Base-by-base conservation (phyloP, 2,113 vertebrate species). In the Anser cygnoides region DNA sequence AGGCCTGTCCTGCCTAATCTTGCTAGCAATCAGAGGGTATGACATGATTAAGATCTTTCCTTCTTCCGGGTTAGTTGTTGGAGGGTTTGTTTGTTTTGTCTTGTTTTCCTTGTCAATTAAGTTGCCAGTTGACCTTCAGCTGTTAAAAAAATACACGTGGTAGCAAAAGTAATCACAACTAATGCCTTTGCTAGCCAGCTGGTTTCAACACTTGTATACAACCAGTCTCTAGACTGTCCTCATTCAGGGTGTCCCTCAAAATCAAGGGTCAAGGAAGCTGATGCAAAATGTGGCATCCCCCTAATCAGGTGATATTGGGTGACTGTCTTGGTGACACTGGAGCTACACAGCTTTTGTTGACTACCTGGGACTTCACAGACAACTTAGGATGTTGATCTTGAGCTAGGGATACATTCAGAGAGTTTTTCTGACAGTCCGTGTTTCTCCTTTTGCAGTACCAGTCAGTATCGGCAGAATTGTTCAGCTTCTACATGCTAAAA, bases 171-270 rank as follows among this genome's bases (percentile, higher is more conserved):
- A 74, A 79, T 33, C 37, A 68, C 65, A 61, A 82, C 35, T 71
- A 78, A 54, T 68, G 70, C 66, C 39, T 92, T 87, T 92, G 50
- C 74, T 46, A 43, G 77, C 25, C 65, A 72, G 52, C 33, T 1
- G 3, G 22, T 94, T 96, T 86, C 94, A 94, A 75, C 89, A 91
- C 44, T 61, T 88, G 33, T 62, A 77, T 82, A 62, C 70, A 88
- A 74, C 71, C 39, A 78, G 57, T 39, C 78, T 82, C 39, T 49
- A 79, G 49, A 57, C 26, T 57, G 61, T 39, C 65, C 74, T 87
- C 39, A 68, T 82, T 85, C n/a, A 59, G 41, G 2, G 7, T 41
- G 44, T 49, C 44, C 73, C 76, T 90, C 59, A 84, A 86, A 96
- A 81, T 46, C 68, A 28, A 11, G 39, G 29, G 44, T 61, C 59